These are phyloP conservation scores for Dallia pectoralis DNA, from an alignment of 2,797 vertebrate genomes.

Conservation along the genomic window DNA sequence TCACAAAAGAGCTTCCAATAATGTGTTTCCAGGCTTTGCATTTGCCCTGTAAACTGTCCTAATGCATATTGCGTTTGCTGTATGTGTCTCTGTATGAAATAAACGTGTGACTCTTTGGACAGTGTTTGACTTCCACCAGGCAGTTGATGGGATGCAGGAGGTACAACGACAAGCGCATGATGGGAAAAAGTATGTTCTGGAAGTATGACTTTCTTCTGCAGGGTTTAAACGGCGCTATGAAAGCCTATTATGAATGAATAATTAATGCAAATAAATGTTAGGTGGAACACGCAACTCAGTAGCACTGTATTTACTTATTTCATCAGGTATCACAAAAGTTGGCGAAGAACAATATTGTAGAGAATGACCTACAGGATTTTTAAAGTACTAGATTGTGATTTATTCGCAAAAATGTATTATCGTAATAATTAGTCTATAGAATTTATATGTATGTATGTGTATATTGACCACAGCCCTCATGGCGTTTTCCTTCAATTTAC, in stretches of 20 bases:
- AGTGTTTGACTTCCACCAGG: constrained; percentile 90
- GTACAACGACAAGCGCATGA: constrained; percentile 84
- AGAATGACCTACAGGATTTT: background rate
- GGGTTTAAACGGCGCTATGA: background rate
- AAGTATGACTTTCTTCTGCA: background rate
- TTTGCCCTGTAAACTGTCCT: no score
- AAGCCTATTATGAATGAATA: background rate
- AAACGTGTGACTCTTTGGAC: constrained; percentile 21
- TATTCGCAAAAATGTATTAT: background rate
- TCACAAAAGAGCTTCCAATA: no score
- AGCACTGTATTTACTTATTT: no score
- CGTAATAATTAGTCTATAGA: no score
- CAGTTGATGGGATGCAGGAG: constrained; percentile 85
- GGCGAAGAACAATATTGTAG: background rate
- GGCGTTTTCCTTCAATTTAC: no score
- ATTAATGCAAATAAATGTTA: background rate
- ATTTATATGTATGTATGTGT: no score
- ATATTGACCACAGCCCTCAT: no score
- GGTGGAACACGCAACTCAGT: no score
- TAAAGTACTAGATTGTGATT: background rate
- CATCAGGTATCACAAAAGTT: no score
- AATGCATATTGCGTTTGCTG: background rate
- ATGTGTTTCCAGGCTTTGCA: no score
- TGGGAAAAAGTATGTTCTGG: constrained; percentile 80
- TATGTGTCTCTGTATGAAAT: background rate